A percentile compares a stretch with the other conserved stretches of the same genome.
phyloP scores from a whole-genome alignment of 2,888 invertebrate genomes.

The Carterocephalus palaemon region DNA sequence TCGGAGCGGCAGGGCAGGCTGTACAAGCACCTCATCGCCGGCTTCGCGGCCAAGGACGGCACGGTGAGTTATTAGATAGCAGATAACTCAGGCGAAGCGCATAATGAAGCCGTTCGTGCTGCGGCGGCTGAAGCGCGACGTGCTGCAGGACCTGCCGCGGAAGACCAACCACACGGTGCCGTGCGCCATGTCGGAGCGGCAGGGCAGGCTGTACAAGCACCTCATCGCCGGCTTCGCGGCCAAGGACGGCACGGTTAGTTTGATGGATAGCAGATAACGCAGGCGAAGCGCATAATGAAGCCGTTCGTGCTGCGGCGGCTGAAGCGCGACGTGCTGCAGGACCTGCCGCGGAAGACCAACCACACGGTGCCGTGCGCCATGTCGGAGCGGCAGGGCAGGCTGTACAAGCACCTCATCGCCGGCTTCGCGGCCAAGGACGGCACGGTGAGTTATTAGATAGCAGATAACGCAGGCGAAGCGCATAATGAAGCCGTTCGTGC shows the following conservation, averaged over 20 bases:
- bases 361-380: conserved; percentile 81
- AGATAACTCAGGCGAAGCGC: too few relatives aligned
- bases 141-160: too few relatives aligned
- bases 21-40: conserved; percentile 86
- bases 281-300: conserved; percentile 97
- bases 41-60: conserved; percentile 81
- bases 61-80: conserved; percentile 71
- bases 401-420: conserved; percentile 87
- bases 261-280: conserved; percentile 94
- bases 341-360: conserved; percentile 91
- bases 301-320: conserved; percentile 95
- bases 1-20: conserved; percentile 83
- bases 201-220: too few relatives aligned
- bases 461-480: too few relatives aligned
- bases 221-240: too few relatives aligned
- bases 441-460: conserved; percentile 68
- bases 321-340: conserved; percentile 90
- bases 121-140: too few relatives aligned
- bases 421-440: conserved; percentile 82
- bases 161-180: too few relatives aligned
- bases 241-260: too few relatives aligned
- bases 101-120: too few relatives aligned
- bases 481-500: too few relatives aligned
- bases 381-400: conserved; percentile 83
- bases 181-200: too few relatives aligned